Base-by-base conservation (phyloP, 2,797 vertebrate species). In the Coccyzus lansbergi region DNA sequence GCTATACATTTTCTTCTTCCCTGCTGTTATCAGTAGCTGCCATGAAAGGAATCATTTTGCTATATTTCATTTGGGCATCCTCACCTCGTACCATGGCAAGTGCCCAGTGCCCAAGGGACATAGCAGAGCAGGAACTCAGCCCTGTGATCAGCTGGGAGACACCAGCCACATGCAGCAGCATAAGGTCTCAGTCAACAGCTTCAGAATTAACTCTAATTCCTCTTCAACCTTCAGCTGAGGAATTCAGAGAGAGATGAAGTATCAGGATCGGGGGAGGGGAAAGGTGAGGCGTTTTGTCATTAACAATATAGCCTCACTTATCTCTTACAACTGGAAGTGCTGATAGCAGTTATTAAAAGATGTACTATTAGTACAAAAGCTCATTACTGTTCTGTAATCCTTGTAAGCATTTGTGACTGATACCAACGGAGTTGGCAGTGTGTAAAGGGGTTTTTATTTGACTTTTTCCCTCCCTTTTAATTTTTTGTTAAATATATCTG, bases 331-430 rank as follows among this genome's bases (percentile, higher is more conserved):
- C 68, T 97, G 95, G 76, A 96, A 93, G 69, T 71, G 44, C 31
- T 91, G 89, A 92, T 96, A 93, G 85, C 52, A 93, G 69, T 95
- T 96, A 95, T 96, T 96, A 96, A 93, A 94, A 94, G 88, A 92
- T 86, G 91, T 83, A 86, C 69, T 69, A 89, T 93, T 94, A 93
- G 76, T 80, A 93, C 49, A 77, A 93, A 95, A 95, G 71, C 92
- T 97, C 88, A 95, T 95, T 95, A 95, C 78, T 0, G 0, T 0
- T 0, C 48, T 91, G 81, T 93, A 97, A 96, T 96, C 81, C 92
- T 93, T 96, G 88, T 93, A 94, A 93, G 81, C 46, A 82, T 93
- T 96, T 95, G 91, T 91, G 91, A 96, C 79, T 93, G 69, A 93
- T 90, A 94, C 55, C 82, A 69, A 28, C 64, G 48, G 52, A 95